Evolutionary conservation across 1,140 invertebrate species (phyloP), one percentile per base, ranked within the genome.

Genomic region (Drosophila chauvacae): DNA sequence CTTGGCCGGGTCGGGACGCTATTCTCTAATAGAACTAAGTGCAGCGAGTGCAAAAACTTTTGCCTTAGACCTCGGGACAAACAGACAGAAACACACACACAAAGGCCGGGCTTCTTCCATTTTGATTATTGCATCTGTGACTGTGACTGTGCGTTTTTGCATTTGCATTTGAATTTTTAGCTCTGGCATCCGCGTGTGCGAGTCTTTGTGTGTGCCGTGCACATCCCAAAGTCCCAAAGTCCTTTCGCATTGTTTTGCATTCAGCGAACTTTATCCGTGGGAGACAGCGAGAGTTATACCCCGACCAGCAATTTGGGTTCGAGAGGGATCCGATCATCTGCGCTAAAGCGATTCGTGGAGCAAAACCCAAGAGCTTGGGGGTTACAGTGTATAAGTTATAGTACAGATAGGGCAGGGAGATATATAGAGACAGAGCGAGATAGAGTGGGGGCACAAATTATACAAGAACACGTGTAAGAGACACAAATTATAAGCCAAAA

Each of bases 381-480:
- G 82, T 91, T 91, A 91, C 90, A 91, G 85, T 91, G 90, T 90
- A 87, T 90, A 88, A 88, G 73, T 66, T 83, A 88, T 80, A 50
- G 75, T 80, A 85, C 55, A 75, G 58, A 80, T 61, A 68, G 48
- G 48, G 10, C 9, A n/a, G 48, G 33, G 63, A 23, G 13, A 45
- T 18, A 63, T 30, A 57, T 1, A 33, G 14, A 33, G 18, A 28
- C 14, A 53, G n/a, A 20, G 39, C 48, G 47, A 41, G 18, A 35
- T 14, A 59, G 16, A 20, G 42, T 11, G 44, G 23, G 23, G 64
- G 18, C 48, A 66, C 47, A 62, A 55, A 64, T 50, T 65, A 59
- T 63, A 48, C 33, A 48, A 55, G 51, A 53, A 69, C 41, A 39
- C 44, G 78, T 50, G 80, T 51, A 77, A 77, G 28, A 47, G 56